Evolutionary conservation across 1,140 invertebrate genomes (phyloP), one percentile per base, ranked within the genome.

Genomic region (Latrodectus geometricus): DNA sequence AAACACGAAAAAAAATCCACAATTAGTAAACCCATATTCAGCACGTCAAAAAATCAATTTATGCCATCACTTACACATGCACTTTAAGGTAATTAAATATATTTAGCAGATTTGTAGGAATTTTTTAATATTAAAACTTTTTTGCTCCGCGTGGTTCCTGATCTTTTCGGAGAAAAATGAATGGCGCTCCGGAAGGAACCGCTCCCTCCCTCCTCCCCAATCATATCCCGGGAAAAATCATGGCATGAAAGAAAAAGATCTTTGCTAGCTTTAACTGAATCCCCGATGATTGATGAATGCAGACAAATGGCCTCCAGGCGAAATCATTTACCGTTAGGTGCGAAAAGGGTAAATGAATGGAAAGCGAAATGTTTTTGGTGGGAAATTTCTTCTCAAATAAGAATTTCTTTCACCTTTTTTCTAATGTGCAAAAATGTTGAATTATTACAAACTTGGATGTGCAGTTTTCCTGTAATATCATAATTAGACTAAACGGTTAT

Each of bases 61-160:
- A 61, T 17, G 11, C 0, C 54, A 61, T 61, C 17, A 61, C 54
- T 61, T 61, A 61, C 0, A 35, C 5, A 35, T 35, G 35, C 35
- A 61, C 54, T 61, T 17, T 61, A 61, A 61, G 3, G 11, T 61
- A 61, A 61, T 17, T 61, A 61, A 61, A 17, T 17, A 4, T 61
- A 61, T 61, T 61, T 3, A 61, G 54, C 17, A 61, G 54, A 2
- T 1, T 61, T 61, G 54, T 61, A 11, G 17, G 54, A 61, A 8
- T 61, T 61, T 35, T 35, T 61, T 61, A 61, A 61, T 61, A 61
- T 61, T 61, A 61, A 61, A 61, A 61, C 54, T 61, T 61, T 61
- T 61, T 61, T 61, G 11, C 11, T 17, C 17, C 8, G 11, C 11
- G 54, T 56, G 11, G 54, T 61, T 61, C 54, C 0, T 61, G 54